Evolutionary conservation across 2,113 vertebrate species (phyloP), one percentile per base, ranked within the genome.

Genomic region (Aphelocoma coerulescens): DNA sequence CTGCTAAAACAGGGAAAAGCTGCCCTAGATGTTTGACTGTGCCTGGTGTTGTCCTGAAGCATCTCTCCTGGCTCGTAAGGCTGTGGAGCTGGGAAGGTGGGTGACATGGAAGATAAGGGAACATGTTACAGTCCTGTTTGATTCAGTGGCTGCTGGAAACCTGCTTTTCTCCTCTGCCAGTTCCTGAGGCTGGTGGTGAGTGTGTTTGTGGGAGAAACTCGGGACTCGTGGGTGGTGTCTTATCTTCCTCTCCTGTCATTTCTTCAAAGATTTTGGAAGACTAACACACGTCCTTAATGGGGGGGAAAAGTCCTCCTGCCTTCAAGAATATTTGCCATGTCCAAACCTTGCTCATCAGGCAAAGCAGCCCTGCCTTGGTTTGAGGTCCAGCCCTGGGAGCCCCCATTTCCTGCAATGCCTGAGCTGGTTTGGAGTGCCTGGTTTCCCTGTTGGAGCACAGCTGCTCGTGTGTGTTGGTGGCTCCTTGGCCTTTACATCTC

Each of bases 201-300:
- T 7, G 58, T 10, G 24, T 16, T 37, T 2, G 0, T 21, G 33
- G 72, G 55, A 68, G 48, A 16, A 59, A 14, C 12, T 49, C 14
- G 0, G 14, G 18, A 7, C 57, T 49, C 4, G 0, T 6, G 57
- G 3, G 2, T 49, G n/a, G 2, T 44, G 43, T 15, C 30, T 49
- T 16, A 41, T 21, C 11, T 52, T 44, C 66, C 82, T 2, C 5
- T 35, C 17, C 43, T 76, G n/a, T 19, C n/a, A 8, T 37, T 79
- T 69, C 41, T 73, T n/a, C 23, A 3, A 14, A 39, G 32, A 15
- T 11, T 54, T 71, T 35, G 37, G 35, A 67, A 75, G 49, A 20
- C 20, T 67, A 7, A 32, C 28, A 10, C 27, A 12, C 4, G 3
- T 52, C 49, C n/a, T 37, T 28, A 43, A 15, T 63, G 32, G 9